Evolutionary conservation across 35 echinoderm and acorn worm genomes (phyloP).

Genomic region (Chiridota heheva): DNA sequence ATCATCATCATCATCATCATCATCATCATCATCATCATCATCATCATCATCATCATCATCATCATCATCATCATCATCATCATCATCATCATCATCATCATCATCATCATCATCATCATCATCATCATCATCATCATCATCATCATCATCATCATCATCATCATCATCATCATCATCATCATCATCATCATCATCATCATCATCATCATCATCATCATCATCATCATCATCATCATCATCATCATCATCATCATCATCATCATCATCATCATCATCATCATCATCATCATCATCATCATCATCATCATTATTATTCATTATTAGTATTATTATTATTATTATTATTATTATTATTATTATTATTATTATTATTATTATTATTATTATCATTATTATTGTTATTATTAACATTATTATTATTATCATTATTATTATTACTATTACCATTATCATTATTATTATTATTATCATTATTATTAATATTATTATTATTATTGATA

Average conservation of each 20-base stretch:
- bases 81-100: too few species aligned
- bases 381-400: background rate
- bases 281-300: background rate
- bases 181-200: background rate
- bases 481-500: slow-evolving; percentile 17
- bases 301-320: background rate
- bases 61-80: too few species aligned
- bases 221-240: background rate
- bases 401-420: slow-evolving; percentile 9
- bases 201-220: background rate
- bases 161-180: background rate
- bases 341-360: background rate
- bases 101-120: too few species aligned
- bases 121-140: too few species aligned
- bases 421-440: background rate
- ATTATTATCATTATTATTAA: slow-evolving; percentile 5
- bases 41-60: too few species aligned
- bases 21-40: too few species aligned
- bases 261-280: background rate
- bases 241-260: too few species aligned
- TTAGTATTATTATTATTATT: too few species aligned
- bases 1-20: too few species aligned
- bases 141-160: too few species aligned
- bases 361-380: background rate
- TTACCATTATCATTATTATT: background rate